Evolutionary conservation across 2,888 invertebrate species (phyloP).

Genomic region (Stenodema calcarata): DNA sequence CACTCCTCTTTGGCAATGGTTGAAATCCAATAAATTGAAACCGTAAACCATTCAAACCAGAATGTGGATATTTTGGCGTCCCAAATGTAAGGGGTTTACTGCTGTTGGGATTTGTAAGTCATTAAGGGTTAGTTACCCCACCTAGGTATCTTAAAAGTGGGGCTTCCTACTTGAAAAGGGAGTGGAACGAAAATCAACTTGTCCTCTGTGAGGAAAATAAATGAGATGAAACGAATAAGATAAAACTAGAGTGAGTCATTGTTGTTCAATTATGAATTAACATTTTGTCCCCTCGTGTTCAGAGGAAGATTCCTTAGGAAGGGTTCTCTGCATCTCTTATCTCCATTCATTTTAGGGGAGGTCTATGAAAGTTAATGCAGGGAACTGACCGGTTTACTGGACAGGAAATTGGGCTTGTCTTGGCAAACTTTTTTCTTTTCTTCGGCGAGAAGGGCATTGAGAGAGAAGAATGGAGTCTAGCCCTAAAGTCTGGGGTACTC

Average conservation of each 20-base stretch:
- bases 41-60: no score
- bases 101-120: no score
- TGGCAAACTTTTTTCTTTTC: conserved; percentile 3
- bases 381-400: conserved; percentile 39
- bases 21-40: no score
- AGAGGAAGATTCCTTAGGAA: background rate
- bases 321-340: conserved; percentile 6
- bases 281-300: conserved; percentile 28
- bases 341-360: background rate
- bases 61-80: no score
- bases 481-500: background rate
- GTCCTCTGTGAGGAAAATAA: conserved; percentile 6
- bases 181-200: background rate
- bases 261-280: conserved; percentile 40
- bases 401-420: conserved; percentile 44
- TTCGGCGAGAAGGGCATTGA: background rate
- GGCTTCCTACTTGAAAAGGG: background rate
- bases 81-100: no score
- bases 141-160: no score
- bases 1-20: no score
- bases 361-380: conserved; percentile 54
- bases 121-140: no score
- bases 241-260: conserved; percentile 30
- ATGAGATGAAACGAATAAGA: conserved; percentile 4
- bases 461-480: background rate